phyloP scores from a whole-genome alignment of 2,113 vertebrate genomes.

The Siniperca chuatsi region DNA sequence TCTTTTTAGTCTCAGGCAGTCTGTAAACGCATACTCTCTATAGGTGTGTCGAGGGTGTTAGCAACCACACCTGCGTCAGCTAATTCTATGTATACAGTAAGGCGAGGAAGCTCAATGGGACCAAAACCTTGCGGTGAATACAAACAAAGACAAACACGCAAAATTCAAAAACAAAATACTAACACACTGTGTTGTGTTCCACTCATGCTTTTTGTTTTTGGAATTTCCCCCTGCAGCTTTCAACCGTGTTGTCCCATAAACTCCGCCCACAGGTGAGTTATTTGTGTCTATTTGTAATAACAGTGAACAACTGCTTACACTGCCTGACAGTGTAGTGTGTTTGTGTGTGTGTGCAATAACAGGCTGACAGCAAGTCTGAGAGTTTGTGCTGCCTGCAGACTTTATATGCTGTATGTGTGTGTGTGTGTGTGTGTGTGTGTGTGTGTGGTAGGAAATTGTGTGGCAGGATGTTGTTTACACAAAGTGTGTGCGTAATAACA shows the following conservation, averaged over 20 bases:
- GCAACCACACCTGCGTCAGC: not conserved
- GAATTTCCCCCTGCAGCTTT: not conserved
- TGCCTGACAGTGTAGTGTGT: not conserved
- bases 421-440: too few species aligned
- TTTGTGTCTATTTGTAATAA: constrained; percentile 1
- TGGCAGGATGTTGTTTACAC: not conserved
- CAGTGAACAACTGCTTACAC: constrained; percentile 4
- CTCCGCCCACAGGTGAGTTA: not conserved
- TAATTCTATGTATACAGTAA: not conserved
- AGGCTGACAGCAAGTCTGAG: not conserved
- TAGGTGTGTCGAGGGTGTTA: not conserved
- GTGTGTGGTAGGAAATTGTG: not conserved
- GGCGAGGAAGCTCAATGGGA: not conserved
- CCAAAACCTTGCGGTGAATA: not conserved
- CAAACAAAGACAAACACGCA: not conserved
- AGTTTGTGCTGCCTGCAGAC: too few species aligned
- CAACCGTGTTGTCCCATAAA: not conserved
- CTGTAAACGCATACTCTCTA: not conserved
- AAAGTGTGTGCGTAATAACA: constrained; percentile 13
- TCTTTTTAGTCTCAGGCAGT: not conserved
- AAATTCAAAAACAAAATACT: not conserved
- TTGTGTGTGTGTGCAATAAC: not conserved
- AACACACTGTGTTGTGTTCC: not conserved
- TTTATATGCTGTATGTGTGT: too few species aligned
- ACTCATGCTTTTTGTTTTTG: not conserved